A percentile compares a stretch with the other conserved stretches of the same genome.
phyloP scores from a whole-genome alignment of 2,113 vertebrate species.

The Pterophyllum scalare region DNA sequence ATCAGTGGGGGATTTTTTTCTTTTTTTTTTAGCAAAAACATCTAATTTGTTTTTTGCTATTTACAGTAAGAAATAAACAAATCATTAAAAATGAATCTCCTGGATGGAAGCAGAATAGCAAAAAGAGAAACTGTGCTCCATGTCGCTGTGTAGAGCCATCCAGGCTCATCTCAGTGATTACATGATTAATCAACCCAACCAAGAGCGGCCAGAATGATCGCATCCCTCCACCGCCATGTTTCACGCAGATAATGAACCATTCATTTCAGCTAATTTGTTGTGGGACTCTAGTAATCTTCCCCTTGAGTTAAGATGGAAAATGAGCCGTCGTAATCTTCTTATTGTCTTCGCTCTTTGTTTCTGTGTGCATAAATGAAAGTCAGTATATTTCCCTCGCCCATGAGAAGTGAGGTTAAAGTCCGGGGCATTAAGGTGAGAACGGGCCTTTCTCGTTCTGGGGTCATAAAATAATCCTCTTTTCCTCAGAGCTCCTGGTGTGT shows the following conservation, averaged over 20 bases:
- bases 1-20: background rate
- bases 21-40: background rate
- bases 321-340: slow-evolving; percentile 68
- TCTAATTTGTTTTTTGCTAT: background rate
- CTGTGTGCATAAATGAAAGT: slow-evolving; percentile 31
- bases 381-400: slow-evolving; percentile 23
- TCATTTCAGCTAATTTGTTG: slow-evolving; percentile 70
- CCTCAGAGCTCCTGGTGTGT: background rate
- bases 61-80: slow-evolving; percentile 10
- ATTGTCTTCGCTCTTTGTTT: slow-evolving; percentile 43
- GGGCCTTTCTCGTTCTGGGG: background rate
- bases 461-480: background rate
- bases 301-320: slow-evolving; percentile 69
- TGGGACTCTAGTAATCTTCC: slow-evolving; percentile 69
- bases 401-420: slow-evolving; percentile 23
- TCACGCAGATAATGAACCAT: slow-evolving; percentile 67
- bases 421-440: background rate
- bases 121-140: background rate
- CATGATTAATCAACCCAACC: slow-evolving; percentile 60
- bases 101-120: background rate
- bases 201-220: slow-evolving; percentile 49
- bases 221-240: slow-evolving; percentile 58
- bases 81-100: slow-evolving; percentile 31
- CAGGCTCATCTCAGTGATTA: slow-evolving; percentile 45
- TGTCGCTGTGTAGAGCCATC: background rate